A percentile compares a stretch with the other conserved stretches of the same genome.
Evolutionary conservation across 2,888 invertebrate genomes (phyloP).

Genomic region (Calliphora vomitoria): DNA sequence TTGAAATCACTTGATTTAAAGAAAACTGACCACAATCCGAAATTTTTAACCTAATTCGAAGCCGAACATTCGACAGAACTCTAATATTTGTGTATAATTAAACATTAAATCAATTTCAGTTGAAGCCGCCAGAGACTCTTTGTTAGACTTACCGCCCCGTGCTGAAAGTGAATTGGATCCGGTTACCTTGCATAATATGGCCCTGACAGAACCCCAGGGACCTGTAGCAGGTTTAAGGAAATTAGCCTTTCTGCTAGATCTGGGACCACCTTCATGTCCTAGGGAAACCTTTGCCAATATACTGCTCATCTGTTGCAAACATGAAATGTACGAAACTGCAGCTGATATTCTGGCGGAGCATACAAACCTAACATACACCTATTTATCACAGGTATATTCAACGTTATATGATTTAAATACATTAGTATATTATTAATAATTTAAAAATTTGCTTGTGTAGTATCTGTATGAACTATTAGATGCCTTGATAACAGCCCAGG

Average conservation of each 20-base stretch:
- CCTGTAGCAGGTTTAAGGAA: slow-evolving; percentile 94
- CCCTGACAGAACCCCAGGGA: slow-evolving; percentile 94
- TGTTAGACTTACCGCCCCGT: slow-evolving; percentile 95
- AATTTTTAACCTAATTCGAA: too few relatives aligned
- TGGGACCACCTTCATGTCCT: slow-evolving; percentile 94
- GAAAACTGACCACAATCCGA: too few relatives aligned
- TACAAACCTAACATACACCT: slow-evolving; percentile 97
- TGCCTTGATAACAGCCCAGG: slow-evolving; percentile 98
- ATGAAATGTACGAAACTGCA: slow-evolving; percentile 98
- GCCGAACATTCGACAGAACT: too few relatives aligned
- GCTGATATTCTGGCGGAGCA: slow-evolving; percentile 99
- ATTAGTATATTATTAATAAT: too few relatives aligned
- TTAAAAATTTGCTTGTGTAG: slow-evolving; percentile 80
- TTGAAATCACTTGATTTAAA: too few relatives aligned
- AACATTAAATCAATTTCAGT: slow-evolving; percentile 83
- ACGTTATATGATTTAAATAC: not conserved
- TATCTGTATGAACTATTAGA: slow-evolving; percentile 98
- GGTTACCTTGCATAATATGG: slow-evolving; percentile 98
- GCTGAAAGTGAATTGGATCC: slow-evolving; percentile 99
- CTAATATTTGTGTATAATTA: too few relatives aligned
- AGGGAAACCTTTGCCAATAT: slow-evolving; percentile 99
- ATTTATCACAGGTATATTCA: slow-evolving; percentile 91
- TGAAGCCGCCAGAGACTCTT: slow-evolving; percentile 93
- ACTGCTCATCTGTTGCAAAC: slow-evolving; percentile 96
- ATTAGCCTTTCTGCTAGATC: slow-evolving; percentile 95